Conservation (phyloP, 1,140 invertebrate species). For the Phymastichus coffea region DNA sequence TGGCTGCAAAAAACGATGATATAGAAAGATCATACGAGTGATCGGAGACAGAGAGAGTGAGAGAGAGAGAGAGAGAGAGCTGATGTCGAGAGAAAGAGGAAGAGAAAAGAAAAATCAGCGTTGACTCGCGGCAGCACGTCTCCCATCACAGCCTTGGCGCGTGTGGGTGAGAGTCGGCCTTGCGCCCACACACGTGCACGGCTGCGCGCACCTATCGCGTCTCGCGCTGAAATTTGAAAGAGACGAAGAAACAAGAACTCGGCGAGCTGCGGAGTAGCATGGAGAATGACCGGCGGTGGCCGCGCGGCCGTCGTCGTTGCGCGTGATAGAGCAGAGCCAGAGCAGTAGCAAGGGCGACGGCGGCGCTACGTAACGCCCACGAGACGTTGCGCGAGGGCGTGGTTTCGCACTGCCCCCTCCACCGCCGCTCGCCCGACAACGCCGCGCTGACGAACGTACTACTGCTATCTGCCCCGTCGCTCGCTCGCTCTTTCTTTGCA, state of each 20-base stretch:
- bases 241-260: conserved; percentile 26
- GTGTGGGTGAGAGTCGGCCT: no score
- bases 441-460: background rate
- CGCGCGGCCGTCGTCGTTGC: no score
- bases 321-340: background rate
- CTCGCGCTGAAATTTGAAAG: conserved; percentile 13
- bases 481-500: no score
- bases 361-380: conserved; percentile 50
- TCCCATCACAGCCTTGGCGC: no score
- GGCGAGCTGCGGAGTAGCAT: no score
- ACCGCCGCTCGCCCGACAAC: background rate
- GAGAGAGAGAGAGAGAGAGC: background rate
- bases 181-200: background rate
- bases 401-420: conserved; percentile 31
- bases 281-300: no score
- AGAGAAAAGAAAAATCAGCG: background rate
- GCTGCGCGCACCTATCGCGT: background rate
- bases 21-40: no score
- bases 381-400: conserved; percentile 45
- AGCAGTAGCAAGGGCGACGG: conserved; percentile 7
- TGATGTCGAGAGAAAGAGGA: background rate
- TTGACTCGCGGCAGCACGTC: background rate
- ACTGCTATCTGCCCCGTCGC: no score
- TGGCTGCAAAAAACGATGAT: no score
- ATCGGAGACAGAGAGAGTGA: background rate